Evolutionary conservation across 2,888 invertebrate genomes (phyloP).

Genomic region (Ormia ochracea): DNA sequence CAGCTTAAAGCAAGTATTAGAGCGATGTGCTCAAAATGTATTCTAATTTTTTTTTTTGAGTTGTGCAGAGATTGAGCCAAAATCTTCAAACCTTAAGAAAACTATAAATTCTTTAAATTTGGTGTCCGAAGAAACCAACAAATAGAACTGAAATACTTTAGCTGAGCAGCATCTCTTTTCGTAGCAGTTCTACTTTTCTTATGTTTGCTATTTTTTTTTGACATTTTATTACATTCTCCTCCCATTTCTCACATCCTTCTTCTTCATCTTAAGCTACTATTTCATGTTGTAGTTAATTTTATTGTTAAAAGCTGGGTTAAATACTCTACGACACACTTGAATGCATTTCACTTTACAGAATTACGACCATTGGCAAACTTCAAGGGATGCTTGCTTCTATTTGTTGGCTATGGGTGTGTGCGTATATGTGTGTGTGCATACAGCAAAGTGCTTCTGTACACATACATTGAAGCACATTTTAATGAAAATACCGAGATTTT

Average conservation of each 20-base stretch:
- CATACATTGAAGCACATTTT: slow-evolving; percentile 39
- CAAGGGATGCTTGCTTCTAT: background rate
- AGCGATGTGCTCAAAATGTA: no score
- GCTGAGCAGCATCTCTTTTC: slow-evolving; percentile 44
- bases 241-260: slow-evolving; percentile 39
- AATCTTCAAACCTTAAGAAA: no score
- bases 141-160: slow-evolving; percentile 20
- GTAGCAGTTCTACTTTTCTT: slow-evolving; percentile 18
- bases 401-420: background rate
- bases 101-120: no score
- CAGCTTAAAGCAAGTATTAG: no score
- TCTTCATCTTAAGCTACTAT: slow-evolving; percentile 1
- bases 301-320: slow-evolving; percentile 74
- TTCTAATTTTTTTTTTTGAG: no score
- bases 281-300: slow-evolving; percentile 69
- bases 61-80: no score
- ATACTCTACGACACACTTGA: slow-evolving; percentile 64
- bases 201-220: background rate
- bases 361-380: background rate
- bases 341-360: slow-evolving; percentile 59
- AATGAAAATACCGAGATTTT: slow-evolving; percentile 46
- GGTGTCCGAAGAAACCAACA: no score
- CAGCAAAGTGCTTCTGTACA: background rate
- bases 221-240: slow-evolving; percentile 14
- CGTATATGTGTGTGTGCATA: background rate